A percentile compares a stretch with the other conserved stretches of the same genome.
Evolutionary conservation across 2,113 vertebrate species (phyloP).

Genomic region (Antigone vipio): DNA sequence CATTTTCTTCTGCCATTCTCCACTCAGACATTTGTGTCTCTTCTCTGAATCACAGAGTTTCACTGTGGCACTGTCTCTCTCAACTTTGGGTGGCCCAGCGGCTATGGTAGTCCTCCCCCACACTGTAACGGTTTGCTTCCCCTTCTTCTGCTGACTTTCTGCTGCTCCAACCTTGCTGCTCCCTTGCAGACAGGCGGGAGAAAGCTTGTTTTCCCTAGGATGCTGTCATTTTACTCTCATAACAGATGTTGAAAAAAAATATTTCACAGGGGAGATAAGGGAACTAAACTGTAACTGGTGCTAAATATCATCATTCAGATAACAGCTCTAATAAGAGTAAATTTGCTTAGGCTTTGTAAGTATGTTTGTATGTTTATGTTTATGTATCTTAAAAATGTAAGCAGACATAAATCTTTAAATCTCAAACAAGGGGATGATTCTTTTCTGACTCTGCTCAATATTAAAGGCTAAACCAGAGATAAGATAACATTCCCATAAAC

Average conservation of each 20-base stretch:
- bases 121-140: not conserved
- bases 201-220: not conserved
- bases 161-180: not conserved
- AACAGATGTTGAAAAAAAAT: not conserved
- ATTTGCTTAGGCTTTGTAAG: not conserved
- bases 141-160: not conserved
- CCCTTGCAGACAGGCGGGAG: not conserved
- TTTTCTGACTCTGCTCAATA: slow-evolving; percentile 21
- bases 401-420: not conserved
- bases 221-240: not conserved
- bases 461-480: slow-evolving; percentile 55
- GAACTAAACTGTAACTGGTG: not conserved
- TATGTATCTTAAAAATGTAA: slow-evolving; percentile 39
- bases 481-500: slow-evolving; percentile 39
- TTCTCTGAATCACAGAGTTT: not conserved
- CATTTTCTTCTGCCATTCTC: not conserved
- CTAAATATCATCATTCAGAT: slow-evolving; percentile 5
- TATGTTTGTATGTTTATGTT: slow-evolving; percentile 9
- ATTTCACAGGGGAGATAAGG: not conserved
- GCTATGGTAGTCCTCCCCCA: not conserved
- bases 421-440: slow-evolving; percentile 35
- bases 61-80: fast-evolving
- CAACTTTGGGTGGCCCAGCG: not conserved
- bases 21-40: not conserved
- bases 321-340: not conserved